Conservation (phyloP, 2,888 invertebrate genomes). For the Ophioninae sp. region DNA sequence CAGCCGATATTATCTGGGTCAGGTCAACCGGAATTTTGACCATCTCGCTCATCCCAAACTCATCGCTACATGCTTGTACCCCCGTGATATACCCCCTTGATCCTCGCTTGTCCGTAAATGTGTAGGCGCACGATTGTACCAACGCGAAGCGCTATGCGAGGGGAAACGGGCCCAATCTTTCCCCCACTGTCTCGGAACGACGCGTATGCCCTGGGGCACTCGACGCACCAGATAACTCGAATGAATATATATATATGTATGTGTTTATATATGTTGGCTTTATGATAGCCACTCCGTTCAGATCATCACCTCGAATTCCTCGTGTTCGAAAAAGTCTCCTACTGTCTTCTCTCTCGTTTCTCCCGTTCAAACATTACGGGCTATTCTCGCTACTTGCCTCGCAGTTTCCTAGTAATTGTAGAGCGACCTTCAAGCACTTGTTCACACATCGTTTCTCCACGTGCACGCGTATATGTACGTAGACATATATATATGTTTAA, state of each 20-base stretch:
- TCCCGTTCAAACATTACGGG: background rate
- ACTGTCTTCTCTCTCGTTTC: background rate
- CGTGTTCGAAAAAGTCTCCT: background rate
- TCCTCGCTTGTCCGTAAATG: background rate
- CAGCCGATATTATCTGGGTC: constrained; percentile 73
- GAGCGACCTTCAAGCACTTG: background rate
- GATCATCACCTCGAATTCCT: background rate
- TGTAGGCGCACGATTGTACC: constrained; percentile 1
- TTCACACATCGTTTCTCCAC: constrained; percentile 11
- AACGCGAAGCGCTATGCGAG: background rate
- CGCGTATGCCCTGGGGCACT: constrained; percentile 21
- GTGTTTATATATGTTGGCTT: constrained; percentile 6
- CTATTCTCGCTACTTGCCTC: background rate
- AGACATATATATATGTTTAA: background rate
- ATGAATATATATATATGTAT: background rate
- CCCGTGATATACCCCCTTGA: background rate
- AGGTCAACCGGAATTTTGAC: constrained; percentile 49
- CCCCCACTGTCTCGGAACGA: constrained; percentile 1
- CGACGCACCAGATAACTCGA: constrained; percentile 34
- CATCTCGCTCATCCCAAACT: background rate
- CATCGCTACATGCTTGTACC: constrained; percentile 15
- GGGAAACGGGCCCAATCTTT: constrained; percentile 25
- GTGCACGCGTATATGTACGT: background rate
- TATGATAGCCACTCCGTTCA: constrained; percentile 10
- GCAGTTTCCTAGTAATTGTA: background rate